Base-by-base conservation (phyloP, 2,888 invertebrate genomes). In the Xanthostigma xanthostigma region DNA sequence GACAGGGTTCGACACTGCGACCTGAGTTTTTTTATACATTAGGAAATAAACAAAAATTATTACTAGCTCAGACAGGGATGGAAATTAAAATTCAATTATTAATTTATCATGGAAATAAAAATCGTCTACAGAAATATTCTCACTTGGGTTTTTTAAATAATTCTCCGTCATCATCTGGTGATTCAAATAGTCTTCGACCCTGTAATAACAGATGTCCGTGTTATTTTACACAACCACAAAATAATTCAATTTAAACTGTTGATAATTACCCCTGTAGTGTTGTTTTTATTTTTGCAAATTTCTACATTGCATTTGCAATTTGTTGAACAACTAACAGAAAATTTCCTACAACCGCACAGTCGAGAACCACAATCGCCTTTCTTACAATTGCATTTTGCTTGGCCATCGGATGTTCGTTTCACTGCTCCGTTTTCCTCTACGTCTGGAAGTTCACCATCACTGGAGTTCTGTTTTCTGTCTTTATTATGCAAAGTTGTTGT, bases 321-420 rank as follows among this genome's bases (percentile, higher is more conserved):
- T 33, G 17, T 14, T 0, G 65, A 59, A 56, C 81, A 81, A 1
- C 60, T 58, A 37, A 56, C 55, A 3, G 62, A 65, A 2, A 69
- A 58, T 63, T 77, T 79, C 6, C 73, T 69, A 53, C 81, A 82
- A 13, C 75, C 70, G 62, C 82, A 82, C 46, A 73, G 59, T 57
- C 72, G 71, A 36, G 70, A 72, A 50, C 66, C 61, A 58, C 81
- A 81, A 43, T 69, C 68, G 2, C 75, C 75, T 59, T 76, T 76
- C 6, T 27, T 27, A 54, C 81, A 82, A 1, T 66, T 61, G 63
- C 83, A 82, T 58, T 72, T 73, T n/a, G 72, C 60, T 0, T 73
- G 62, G 2, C 78, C 79, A 57, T 77, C 75, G 3, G 71, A 73
- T 39, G 69, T 64, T 34, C 80, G 70, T 63, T 81, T 81, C 1